Conservation (phyloP, 2,888 invertebrate species). For the Flabesymbios commensalis region DNA sequence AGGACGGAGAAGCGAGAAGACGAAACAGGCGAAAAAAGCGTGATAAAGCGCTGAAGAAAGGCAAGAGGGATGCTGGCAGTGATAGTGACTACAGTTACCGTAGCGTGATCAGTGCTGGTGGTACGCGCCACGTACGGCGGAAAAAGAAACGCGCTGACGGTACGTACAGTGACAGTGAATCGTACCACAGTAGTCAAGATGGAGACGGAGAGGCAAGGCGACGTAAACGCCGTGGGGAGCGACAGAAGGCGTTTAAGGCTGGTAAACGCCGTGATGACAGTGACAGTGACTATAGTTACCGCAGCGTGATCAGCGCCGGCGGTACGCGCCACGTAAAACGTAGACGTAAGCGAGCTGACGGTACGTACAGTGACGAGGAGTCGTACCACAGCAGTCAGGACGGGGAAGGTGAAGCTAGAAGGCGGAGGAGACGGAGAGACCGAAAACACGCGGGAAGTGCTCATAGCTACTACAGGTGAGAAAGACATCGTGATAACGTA, state of each 20-base stretch:
- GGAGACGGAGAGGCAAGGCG: conserved; percentile 22
- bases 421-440: conserved; percentile 52
- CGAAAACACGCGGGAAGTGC: conserved; percentile 55
- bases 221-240: conserved; percentile 35
- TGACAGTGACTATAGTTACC: conserved; percentile 58
- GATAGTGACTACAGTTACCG: conserved; percentile 58
- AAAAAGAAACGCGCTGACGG: conserved; percentile 52
- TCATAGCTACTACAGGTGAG: conserved; percentile 54
- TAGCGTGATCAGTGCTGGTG: conserved; percentile 54
- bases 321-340: conserved; percentile 55
- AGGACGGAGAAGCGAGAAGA: conserved; percentile 50
- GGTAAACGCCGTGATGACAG: conserved; percentile 51
- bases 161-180: conserved; percentile 51
- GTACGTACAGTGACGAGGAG: conserved; percentile 51
- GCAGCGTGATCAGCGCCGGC: conserved; percentile 53
- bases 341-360: conserved; percentile 49
- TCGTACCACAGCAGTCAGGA: conserved; percentile 57
- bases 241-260: conserved; percentile 41
- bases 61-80: conserved; percentile 46
- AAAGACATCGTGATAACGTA: too few species aligned
- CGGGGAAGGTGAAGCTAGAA: conserved; percentile 50
- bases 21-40: conserved; percentile 50
- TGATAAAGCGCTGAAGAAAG: conserved; percentile 32
- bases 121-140: conserved; percentile 52
- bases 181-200: conserved; percentile 50